Conservation (phyloP, 2,797 vertebrate genomes). For the Molossus alvarezi region DNA sequence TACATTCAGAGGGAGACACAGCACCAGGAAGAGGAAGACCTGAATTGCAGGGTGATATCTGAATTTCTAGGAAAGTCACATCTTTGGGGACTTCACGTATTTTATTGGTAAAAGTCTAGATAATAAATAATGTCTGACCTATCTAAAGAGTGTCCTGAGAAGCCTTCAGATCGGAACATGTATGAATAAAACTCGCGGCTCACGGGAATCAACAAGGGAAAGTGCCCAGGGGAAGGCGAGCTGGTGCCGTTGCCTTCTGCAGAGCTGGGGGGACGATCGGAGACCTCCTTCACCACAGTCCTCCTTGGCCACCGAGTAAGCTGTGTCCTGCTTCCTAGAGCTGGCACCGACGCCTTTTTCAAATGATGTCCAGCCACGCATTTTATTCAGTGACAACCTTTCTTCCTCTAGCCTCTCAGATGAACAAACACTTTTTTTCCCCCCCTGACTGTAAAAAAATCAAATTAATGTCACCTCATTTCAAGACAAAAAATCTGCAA, state of each 20-base stretch:
- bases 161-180: conserved; percentile 11
- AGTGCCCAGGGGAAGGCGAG: not conserved
- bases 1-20: not conserved
- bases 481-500: conserved; percentile 71
- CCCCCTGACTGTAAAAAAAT: conserved; percentile 2
- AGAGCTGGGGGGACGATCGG: not conserved
- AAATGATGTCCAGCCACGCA: not conserved
- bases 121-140: conserved; percentile 26
- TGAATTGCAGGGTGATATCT: not conserved
- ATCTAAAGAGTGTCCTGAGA: conserved; percentile 40
- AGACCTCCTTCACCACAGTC: not conserved
- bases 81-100: not conserved
- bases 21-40: not conserved
- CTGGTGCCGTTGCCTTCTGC: too few species aligned
- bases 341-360: not conserved
- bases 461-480: conserved; percentile 70
- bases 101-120: not conserved
- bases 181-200: not conserved
- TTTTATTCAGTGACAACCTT: conserved; percentile 58
- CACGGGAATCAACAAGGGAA: not conserved
- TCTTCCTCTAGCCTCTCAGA: conserved; percentile 58
- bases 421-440: conserved; percentile 27
- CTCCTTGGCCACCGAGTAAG: not conserved
- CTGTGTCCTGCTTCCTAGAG: not conserved
- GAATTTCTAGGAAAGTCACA: conserved; percentile 7